Evolutionary conservation across 35 echinoderm and acorn worm genomes (phyloP).

Genomic region (Apostichopus japonicus): DNA sequence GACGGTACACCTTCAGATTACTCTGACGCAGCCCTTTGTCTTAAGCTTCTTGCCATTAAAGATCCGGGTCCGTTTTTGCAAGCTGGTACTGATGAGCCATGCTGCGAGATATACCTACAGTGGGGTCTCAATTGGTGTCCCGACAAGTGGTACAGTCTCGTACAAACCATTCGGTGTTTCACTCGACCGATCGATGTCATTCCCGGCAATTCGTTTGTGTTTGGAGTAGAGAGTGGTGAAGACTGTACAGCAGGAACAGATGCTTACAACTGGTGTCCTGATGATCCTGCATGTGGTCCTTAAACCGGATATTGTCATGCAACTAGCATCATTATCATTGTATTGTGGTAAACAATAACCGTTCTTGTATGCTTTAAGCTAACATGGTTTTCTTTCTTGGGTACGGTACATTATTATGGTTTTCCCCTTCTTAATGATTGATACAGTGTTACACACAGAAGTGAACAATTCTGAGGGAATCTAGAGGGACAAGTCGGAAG

Average conservation of each 20-base stretch:
- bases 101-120: slow-evolving; percentile 38
- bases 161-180: background rate
- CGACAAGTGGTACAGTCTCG: background rate
- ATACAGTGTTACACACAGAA: too few relatives aligned
- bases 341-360: too few relatives aligned
- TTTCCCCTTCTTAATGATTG: too few relatives aligned
- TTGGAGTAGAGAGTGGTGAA: background rate
- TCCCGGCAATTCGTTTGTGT: background rate
- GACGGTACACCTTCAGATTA: background rate
- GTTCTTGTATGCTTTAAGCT: too few relatives aligned
- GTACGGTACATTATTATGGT: too few relatives aligned
- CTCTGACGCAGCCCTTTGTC: slow-evolving; percentile 2
- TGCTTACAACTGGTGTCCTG: background rate
- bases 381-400: too few relatives aligned
- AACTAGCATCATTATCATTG: too few relatives aligned
- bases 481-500: too few relatives aligned
- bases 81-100: background rate
- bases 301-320: too few relatives aligned
- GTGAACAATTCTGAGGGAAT: too few relatives aligned
- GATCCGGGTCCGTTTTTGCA: background rate
- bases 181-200: background rate
- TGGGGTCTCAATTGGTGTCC: slow-evolving; percentile 38
- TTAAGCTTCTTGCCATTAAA: background rate
- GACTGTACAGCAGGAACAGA: background rate
- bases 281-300: background rate